These are phyloP conservation scores for Ctenosaura bakeri DNA, from an alignment of 2,797 vertebrate species.

Conservation along the genomic window DNA sequence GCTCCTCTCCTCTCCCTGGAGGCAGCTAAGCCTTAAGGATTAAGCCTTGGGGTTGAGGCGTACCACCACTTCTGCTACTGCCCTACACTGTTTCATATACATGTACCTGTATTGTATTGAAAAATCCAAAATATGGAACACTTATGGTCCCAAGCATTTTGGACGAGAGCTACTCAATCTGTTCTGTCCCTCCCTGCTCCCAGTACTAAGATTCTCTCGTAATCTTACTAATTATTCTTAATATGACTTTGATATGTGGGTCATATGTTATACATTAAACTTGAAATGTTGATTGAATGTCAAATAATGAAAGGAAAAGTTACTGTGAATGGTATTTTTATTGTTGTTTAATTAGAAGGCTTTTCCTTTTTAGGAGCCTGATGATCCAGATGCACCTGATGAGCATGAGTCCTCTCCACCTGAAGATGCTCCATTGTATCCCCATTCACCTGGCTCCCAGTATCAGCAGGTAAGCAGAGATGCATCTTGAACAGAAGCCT, in stretches of 20 bases:
- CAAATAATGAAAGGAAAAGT: conserved; percentile 13
- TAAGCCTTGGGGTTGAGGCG: no score
- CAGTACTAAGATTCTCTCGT: not conserved
- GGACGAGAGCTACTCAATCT: no score
- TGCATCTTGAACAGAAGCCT: conserved; percentile 6
- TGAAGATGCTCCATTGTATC: conserved; percentile 97
- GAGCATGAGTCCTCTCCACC: conserved; percentile 99
- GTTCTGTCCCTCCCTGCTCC: not conserved
- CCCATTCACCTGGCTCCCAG: conserved; percentile 96
- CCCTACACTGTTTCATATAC: no score
- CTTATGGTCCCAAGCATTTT: no score
- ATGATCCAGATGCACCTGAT: conserved; percentile 97
- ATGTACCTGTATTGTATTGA: no score
- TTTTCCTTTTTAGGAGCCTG: conserved; percentile 89
- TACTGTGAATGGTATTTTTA: not conserved
- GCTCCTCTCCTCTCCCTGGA: no score
- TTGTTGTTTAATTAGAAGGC: conserved; percentile 30
- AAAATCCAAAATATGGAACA: no score
- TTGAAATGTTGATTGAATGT: not conserved
- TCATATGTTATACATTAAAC: not conserved
- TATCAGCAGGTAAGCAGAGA: conserved; percentile 92
- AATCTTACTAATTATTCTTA: not conserved
- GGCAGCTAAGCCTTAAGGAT: no score
- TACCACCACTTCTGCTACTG: no score
- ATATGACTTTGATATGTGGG: not conserved